Evolutionary conservation across 2,113 vertebrate genomes (phyloP).

Genomic region (Melanotaenia duboulayi): DNA sequence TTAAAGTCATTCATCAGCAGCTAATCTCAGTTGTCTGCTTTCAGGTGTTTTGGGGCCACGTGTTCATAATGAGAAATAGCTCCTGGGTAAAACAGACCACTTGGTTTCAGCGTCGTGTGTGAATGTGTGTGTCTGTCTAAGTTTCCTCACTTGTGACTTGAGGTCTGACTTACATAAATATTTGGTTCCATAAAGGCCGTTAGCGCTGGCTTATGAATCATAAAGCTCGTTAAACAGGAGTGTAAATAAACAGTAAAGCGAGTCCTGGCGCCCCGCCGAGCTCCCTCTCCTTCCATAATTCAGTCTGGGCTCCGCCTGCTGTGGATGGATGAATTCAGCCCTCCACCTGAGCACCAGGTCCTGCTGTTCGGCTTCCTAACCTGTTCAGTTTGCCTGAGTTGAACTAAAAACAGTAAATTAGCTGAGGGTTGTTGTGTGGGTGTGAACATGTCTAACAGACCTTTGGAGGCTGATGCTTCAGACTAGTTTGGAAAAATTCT

Average conservation of each 20-base stretch:
- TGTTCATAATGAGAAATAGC: constrained; percentile 65
- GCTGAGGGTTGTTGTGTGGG: not conserved
- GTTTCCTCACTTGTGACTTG: constrained; percentile 56
- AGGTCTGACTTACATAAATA: constrained; percentile 77
- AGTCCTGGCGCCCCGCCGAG: constrained; percentile 56
- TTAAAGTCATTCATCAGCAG: constrained; percentile 57
- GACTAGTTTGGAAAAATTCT: constrained; percentile 26
- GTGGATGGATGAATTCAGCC: constrained; percentile 25
- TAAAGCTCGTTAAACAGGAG: constrained; percentile 76
- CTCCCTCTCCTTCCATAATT: constrained; percentile 54
- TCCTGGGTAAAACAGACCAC: constrained; percentile 42
- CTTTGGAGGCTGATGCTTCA: constrained; percentile 24
- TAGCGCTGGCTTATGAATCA: constrained; percentile 77
- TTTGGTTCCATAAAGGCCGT: constrained; percentile 74
- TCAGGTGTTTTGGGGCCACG: constrained; percentile 70
- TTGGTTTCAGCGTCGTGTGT: constrained; percentile 26
- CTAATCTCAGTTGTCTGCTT: constrained; percentile 64
- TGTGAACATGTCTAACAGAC: constrained; percentile 42
- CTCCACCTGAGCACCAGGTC: constrained; percentile 63
- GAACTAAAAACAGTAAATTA: constrained; percentile 30
- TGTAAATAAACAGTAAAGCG: constrained; percentile 81
- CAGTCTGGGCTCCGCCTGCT: constrained; percentile 54
- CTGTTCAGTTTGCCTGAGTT: constrained; percentile 32
- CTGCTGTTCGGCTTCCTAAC: constrained; percentile 29
- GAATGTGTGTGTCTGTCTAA: constrained; percentile 19